Evolutionary conservation across 2,888 invertebrate genomes (phyloP), one percentile per base, ranked within the genome.

Genomic region (Melanostoma mellinum): DNA sequence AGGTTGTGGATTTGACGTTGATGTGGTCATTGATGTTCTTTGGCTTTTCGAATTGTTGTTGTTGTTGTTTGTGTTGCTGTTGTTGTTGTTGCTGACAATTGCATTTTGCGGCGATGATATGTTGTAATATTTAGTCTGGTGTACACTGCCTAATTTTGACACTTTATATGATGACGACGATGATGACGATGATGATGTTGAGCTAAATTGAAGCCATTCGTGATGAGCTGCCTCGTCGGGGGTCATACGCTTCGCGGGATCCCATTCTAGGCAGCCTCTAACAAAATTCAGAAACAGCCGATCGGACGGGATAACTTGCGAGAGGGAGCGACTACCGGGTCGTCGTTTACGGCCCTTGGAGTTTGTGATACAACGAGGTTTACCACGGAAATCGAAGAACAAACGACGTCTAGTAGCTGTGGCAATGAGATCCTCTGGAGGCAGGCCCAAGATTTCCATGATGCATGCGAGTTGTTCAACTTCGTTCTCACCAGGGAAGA

Each of bases 401-500:
- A 97, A 92, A 86, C 97, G 93, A 90, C 96, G 95, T 89, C 97
- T 93, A 0, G 97, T 95, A 42, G 98, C 98, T 86, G 95, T 94
- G 85, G 95, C 94, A 85, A 98, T 94, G 85, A 98, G 94, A 88
- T 96, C 95, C 75, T 96, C 95, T 2, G 98, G 97, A 2, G 99
- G 98, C 86, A 95, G 93, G 32, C 98, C 98, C 85, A 98, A 92
- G 71, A 98, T 94, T 92, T 99, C 98, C 98, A 99, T 98, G 88
- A 98, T 96, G 92, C 98, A 98, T 72, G 98, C 97, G 86, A 99
- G 93, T 92, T 99, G 98, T 90, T 98, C 99, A 80, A 97, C 96
- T 92, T 99, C 98, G 90, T 98, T 98, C 92, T 98, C 98, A 0
- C 98, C 98, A 35, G 98, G 98, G 91, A 98, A 98, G 78, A 99